phyloP scores from a whole-genome alignment of 2,888 invertebrate species.

The Agrotis ipsilon region DNA sequence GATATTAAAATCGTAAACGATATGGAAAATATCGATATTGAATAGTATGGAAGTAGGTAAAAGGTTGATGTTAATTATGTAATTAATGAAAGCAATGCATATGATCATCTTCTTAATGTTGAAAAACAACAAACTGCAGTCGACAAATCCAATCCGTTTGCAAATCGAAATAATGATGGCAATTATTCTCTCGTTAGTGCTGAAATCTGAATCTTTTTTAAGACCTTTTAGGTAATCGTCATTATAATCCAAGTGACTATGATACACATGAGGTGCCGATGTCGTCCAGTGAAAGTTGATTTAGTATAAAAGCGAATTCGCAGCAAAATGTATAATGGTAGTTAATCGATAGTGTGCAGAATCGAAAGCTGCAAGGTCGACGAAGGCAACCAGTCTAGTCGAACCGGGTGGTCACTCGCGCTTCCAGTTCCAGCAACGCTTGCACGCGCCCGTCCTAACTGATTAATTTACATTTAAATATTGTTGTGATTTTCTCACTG shows the following conservation, averaged over 20 bases:
- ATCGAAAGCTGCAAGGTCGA: slow-evolving; percentile 82
- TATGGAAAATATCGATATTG: slow-evolving; percentile 39
- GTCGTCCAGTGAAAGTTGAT: slow-evolving; percentile 52
- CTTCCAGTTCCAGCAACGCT: slow-evolving; percentile 57
- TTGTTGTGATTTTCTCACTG: slow-evolving; percentile 38
- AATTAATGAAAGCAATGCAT: not conserved
- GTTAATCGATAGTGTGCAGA: slow-evolving; percentile 67
- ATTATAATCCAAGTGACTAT: slow-evolving; percentile 16
- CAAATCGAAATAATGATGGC: slow-evolving; percentile 15
- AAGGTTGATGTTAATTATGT: slow-evolving; percentile 7
- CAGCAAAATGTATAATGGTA: slow-evolving; percentile 66
- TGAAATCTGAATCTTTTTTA: slow-evolving; percentile 4
- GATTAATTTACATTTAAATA: slow-evolving; percentile 52
- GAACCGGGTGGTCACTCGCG: slow-evolving; percentile 69
- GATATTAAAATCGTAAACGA: slow-evolving; percentile 56
- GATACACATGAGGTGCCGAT: slow-evolving; percentile 28
- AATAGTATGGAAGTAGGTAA: slow-evolving; percentile 14
- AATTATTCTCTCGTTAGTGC: slow-evolving; percentile 29
- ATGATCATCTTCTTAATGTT: not conserved
- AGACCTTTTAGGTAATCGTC: slow-evolving; percentile 7
- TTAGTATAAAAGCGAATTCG: slow-evolving; percentile 67
- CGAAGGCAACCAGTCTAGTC: slow-evolving; percentile 72
- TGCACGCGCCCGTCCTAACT: slow-evolving; percentile 52
- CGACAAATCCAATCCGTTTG: slow-evolving; percentile 12
- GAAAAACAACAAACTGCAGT: slow-evolving; percentile 7